Percentiles rank a stretch among this genome's conserved stretches.
Conservation (phyloP, 2,113 vertebrate species). For the Chaetops frenatus region DNA sequence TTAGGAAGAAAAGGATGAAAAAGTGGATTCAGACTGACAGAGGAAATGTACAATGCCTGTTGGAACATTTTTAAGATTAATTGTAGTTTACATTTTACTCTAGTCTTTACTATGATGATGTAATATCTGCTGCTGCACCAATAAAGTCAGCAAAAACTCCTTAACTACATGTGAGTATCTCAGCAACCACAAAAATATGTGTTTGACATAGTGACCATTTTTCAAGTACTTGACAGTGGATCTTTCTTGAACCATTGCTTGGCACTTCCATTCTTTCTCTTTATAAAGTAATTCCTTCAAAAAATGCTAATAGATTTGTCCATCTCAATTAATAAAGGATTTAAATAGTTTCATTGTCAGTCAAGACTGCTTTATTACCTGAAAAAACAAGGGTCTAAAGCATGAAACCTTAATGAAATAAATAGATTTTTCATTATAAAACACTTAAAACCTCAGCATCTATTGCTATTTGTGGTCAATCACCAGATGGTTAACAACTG, state of each 20-base stretch:
- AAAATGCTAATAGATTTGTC: slow-evolving; percentile 24
- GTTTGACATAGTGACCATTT: background rate
- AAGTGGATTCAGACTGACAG: background rate
- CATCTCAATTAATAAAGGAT: slow-evolving; percentile 22
- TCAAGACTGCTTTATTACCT: slow-evolving; percentile 26
- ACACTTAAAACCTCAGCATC: slow-evolving; percentile 42
- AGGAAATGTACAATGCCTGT: background rate
- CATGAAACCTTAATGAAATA: slow-evolving; percentile 59
- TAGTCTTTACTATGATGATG: background rate
- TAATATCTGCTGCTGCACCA: background rate
- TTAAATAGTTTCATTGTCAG: slow-evolving; percentile 33
- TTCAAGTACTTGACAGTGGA: background rate
- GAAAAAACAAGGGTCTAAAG: slow-evolving; percentile 37
- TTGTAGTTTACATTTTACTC: background rate
- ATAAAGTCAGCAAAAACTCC: background rate
- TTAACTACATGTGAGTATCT: background rate
- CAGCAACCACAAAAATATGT: background rate
- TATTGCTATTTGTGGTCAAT: slow-evolving; percentile 41
- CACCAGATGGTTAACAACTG: slow-evolving; percentile 21
- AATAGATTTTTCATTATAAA: slow-evolving; percentile 70
- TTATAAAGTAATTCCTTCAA: background rate
- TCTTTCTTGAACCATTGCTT: background rate
- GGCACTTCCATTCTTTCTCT: background rate
- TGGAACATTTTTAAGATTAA: background rate
- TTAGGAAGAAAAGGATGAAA: background rate